Evolutionary conservation across 2,113 vertebrate species (phyloP).

Genomic region (Mobula birostris): DNA sequence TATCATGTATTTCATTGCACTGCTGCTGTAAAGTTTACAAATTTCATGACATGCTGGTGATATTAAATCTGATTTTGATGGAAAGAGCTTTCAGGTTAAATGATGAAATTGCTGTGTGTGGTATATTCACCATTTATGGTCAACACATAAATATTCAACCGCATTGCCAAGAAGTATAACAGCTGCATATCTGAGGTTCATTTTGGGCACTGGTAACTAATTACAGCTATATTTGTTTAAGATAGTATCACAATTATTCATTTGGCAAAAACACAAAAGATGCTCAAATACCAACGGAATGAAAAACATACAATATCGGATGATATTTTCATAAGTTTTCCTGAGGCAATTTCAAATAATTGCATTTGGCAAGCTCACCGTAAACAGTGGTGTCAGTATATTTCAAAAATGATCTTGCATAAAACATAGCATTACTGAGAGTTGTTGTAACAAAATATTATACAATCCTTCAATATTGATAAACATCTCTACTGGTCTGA

Average conservation of each 20-base stretch:
- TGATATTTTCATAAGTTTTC: constrained; percentile 4
- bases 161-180: not conserved
- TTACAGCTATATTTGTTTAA: constrained; percentile 30
- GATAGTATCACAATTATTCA: not conserved
- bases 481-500: not conserved
- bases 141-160: constrained; percentile 3
- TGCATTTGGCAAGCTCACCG: constrained; percentile 6
- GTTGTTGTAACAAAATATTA: not conserved
- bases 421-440: not conserved
- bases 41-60: too few relatives aligned
- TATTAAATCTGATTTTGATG: too few relatives aligned
- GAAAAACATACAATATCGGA: not conserved
- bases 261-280: constrained; percentile 24
- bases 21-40: too few relatives aligned
- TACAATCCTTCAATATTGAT: not conserved
- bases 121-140: constrained; percentile 19
- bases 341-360: constrained; percentile 1
- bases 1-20: too few relatives aligned
- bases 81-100: not conserved
- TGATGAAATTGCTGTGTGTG: not conserved
- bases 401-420: not conserved
- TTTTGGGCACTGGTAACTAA: not conserved
- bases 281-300: not conserved
- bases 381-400: not conserved
- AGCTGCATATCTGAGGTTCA: not conserved